These are phyloP conservation scores for Pan troglodytes DNA, from an alignment of 2,113 vertebrate genomes.

Conservation along the genomic window NHGRI_mPanTro3-v2.1_pri NC_072398.2:211030501-211031000, in stretches of 20 bases:
- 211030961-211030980: accelerated
- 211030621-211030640: background rate
- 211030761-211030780: background rate
- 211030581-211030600: background rate
- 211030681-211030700: background rate
- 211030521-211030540: background rate
- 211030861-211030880: background rate
- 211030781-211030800: background rate
- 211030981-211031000: slow-evolving; percentile 1
- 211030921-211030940: background rate
- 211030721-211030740: background rate
- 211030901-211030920: background rate
- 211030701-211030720: too few relatives aligned
- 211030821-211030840: background rate
- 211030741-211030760: background rate
- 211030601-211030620: background rate
- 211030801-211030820: background rate
- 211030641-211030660: accelerated
- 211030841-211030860: background rate
- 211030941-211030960: background rate
- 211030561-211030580: background rate
- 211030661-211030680: background rate
- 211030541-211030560: background rate
- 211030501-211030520: background rate
- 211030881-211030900: background rate